Base-by-base conservation (phyloP, 2,888 invertebrate genomes). In the Ethmia dodecea region DNA sequence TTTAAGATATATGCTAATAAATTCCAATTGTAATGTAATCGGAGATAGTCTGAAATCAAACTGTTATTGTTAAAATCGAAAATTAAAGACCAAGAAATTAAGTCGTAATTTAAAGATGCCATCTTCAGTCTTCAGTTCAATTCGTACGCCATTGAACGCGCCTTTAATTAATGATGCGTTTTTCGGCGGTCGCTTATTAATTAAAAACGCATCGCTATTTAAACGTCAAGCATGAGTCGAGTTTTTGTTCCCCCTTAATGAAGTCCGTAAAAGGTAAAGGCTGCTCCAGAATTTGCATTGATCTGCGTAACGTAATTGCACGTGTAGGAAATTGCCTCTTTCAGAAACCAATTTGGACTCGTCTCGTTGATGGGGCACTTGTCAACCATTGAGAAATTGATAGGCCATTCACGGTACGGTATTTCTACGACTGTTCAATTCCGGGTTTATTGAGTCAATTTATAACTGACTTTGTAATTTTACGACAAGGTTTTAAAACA, bases 201-300 rank as follows among this genome's bases (percentile, higher is more conserved):
- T 79, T 78, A 74, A 76, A 64, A 60, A 51, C 45, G 49, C 52
- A 62, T 62, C 60, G 57, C 64, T 64, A 72, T 74, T 72, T 72
- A 72, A 76, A 70, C 67, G 66, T 68, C 65, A 35, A 57, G 10
- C 6, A 16, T 12, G 14, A 58, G 50, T 52, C 55, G 52, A 57
- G 56, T 62, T 59, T 57, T 78, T 65, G 50, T 61, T 41, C 42
- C 37, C 50, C 59, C 63, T 68, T 83, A 83, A 84, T 81, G 79
- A 84, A 68, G 69, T 49, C 83, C 84, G 60, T 78, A 78, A 60
- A 73, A 42, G 79, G 80, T 35, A 37, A 13, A 39, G 47, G 35
- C 53, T 67, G 70, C 65, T 76, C 71, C 77, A 74, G 77, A 73
- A 76, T 78, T 66, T 78, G 66, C 73, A 78, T 76, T 67, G 70